Evolutionary conservation across 92 coral and sea anemone genomes (phyloP).

Genomic region (Meandrina meandrites): DNA sequence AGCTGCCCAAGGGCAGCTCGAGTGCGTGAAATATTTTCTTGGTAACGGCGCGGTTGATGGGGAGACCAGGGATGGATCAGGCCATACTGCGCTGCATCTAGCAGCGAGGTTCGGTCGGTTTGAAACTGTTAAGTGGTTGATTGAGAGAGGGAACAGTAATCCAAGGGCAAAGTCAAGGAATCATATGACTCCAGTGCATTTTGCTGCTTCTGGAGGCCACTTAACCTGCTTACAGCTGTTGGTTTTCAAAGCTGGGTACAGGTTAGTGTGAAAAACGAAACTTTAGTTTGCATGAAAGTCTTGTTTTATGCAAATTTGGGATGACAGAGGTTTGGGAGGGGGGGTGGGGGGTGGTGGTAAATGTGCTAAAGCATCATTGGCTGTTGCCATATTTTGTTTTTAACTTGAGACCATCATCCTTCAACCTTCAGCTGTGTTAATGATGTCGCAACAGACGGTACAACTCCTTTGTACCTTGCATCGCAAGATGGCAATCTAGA

Average conservation of each 20-base stretch:
- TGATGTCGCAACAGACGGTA: conserved; percentile 84
- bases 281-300: background rate
- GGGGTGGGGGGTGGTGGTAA: background rate
- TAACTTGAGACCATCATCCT: too few relatives aligned
- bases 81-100: conserved; percentile 81
- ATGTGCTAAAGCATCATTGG: too few relatives aligned
- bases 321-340: background rate
- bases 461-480: conserved; percentile 74
- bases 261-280: conserved; percentile 29
- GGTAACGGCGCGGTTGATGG: conserved; percentile 54
- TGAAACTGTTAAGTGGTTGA: conserved; percentile 80
- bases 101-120: conserved; percentile 79
- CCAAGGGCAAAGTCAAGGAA: conserved; percentile 71
- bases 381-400: too few relatives aligned
- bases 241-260: conserved; percentile 56
- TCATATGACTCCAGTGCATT: conserved; percentile 80
- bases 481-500: conserved; percentile 80
- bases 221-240: conserved; percentile 67
- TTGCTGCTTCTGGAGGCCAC: conserved; percentile 84
- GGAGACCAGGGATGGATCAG: conserved; percentile 71
- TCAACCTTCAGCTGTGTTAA: conserved; percentile 54
- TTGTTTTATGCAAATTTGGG: background rate
- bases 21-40: conserved; percentile 76
- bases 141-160: conserved; percentile 58
- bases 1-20: conserved; percentile 75